phyloP scores from a whole-genome alignment of 2,113 vertebrate species.

The Progne subis region DNA sequence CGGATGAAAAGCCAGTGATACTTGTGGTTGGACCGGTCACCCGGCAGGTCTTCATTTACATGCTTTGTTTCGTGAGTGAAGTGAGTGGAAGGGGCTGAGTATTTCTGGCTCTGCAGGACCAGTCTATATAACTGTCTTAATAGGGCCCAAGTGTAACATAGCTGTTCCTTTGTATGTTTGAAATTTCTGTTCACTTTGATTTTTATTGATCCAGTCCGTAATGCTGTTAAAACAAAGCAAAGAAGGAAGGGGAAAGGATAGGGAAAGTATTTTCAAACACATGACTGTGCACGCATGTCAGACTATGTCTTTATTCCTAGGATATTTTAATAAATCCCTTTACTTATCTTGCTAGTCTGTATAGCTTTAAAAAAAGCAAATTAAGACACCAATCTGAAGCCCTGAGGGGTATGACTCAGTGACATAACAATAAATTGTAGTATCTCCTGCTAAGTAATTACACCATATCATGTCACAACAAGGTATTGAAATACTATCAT shows the following conservation, averaged over 20 bases:
- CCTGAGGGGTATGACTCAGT: slow-evolving; percentile 31
- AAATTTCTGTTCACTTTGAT: not conserved
- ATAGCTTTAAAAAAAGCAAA: slow-evolving; percentile 8
- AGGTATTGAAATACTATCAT: slow-evolving; percentile 40
- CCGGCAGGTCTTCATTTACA: fast-evolving
- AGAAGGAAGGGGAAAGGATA: not conserved
- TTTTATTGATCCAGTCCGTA: not conserved
- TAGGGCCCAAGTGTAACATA: not conserved
- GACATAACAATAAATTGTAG: slow-evolving; percentile 34
- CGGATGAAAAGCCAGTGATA: not conserved
- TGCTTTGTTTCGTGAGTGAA: fast-evolving
- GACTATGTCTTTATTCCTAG: not conserved
- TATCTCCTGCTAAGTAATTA: slow-evolving; percentile 48
- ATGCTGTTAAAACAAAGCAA: not conserved
- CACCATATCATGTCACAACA: slow-evolving; percentile 37
- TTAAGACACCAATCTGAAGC: slow-evolving; percentile 8
- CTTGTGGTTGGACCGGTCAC: not conserved
- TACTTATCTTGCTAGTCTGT: not conserved
- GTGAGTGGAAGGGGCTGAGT: not conserved
- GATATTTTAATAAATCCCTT: not conserved
- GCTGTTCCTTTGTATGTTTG: not conserved
- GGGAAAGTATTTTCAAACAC: not conserved
- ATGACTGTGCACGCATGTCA: not conserved
- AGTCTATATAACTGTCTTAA: not conserved
- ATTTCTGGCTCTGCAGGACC: fast-evolving